phyloP scores from a whole-genome alignment of 2,113 vertebrate species.

The Channa maculata region DNA sequence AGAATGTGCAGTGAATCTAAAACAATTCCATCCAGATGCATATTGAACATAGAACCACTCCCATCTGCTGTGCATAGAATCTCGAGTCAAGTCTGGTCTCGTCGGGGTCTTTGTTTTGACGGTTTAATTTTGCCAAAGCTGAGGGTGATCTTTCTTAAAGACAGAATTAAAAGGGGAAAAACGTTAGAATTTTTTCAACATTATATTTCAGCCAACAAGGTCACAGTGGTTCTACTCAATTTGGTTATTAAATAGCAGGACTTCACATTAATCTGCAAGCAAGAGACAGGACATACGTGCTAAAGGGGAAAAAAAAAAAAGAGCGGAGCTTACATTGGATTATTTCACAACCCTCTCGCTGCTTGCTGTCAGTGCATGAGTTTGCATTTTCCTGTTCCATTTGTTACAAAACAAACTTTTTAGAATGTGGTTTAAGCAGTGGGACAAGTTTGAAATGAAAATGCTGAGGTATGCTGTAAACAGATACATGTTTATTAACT shows the following conservation, averaged over 20 bases:
- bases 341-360: not conserved
- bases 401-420: not conserved
- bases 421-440: not conserved
- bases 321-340: slow-evolving; percentile 32
- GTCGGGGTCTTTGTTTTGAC: slow-evolving; percentile 25
- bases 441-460: not conserved
- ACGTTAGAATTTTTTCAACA: slow-evolving; percentile 24
- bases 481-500: not conserved
- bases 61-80: not conserved
- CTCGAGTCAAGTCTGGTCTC: slow-evolving; percentile 45
- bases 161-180: not conserved
- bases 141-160: not conserved
- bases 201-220: not conserved
- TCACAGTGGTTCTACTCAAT: not conserved
- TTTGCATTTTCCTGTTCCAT: too few relatives aligned
- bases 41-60: not conserved
- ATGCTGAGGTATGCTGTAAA: not conserved
- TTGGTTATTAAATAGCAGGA: slow-evolving; percentile 12
- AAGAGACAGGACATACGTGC: slow-evolving; percentile 2
- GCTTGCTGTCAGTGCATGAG: not conserved
- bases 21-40: not conserved
- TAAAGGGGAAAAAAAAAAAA: not conserved
- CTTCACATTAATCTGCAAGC: slow-evolving; percentile 50
- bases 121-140: slow-evolving; percentile 2
- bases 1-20: not conserved